Conservation (phyloP, 2,888 invertebrate genomes). For the Girardia tigrina region DNA sequence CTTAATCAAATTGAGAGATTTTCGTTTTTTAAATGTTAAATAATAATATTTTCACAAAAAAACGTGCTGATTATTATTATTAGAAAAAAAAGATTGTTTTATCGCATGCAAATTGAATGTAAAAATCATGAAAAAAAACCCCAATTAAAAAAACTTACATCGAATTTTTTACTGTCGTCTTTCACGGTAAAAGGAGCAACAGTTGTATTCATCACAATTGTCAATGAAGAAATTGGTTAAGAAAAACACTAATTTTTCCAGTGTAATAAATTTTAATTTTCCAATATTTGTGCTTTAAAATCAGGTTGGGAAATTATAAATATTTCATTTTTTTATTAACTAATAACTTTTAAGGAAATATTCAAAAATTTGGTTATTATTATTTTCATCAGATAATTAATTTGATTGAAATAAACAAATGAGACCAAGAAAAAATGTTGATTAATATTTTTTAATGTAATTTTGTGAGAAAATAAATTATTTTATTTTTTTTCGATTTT, state of each 20-base stretch:
- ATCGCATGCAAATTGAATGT: no score
- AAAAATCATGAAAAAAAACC: no score
- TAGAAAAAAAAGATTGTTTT: background rate
- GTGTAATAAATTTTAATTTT: no score
- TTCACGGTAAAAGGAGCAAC: background rate
- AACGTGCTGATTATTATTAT: background rate
- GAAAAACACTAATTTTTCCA: no score
- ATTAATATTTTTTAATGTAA: no score
- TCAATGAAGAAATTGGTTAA: no score
- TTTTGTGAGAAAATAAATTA: no score
- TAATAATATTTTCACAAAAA: background rate
- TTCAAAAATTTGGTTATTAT: slow-evolving; percentile 14
- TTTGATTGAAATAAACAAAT: background rate
- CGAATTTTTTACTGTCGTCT: slow-evolving; percentile 4
- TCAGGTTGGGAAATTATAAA: no score
- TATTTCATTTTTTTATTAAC: no score
- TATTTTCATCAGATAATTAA: slow-evolving; percentile 11
- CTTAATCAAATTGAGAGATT: background rate
- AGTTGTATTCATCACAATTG: background rate
- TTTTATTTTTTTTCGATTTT: no score
- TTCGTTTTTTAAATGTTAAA: background rate
- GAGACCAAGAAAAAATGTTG: no score
- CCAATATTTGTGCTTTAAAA: no score
- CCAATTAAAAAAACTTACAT: background rate
- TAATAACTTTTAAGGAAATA: background rate